These are phyloP conservation scores for Corynorhinus townsendii DNA, from an alignment of 2,113 vertebrate genomes.

Conservation along the genomic window DNA sequence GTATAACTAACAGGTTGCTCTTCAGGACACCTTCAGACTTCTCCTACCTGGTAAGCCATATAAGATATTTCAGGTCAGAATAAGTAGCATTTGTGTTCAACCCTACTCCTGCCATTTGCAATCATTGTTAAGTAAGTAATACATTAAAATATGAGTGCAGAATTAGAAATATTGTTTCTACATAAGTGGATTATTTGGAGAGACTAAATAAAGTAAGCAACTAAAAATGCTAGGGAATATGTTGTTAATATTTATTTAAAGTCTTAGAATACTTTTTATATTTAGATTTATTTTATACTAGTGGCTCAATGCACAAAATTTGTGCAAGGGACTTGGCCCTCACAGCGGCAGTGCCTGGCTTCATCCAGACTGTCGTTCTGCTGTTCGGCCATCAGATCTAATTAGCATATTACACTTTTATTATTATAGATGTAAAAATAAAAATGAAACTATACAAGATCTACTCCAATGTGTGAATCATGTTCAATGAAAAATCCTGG, in stretches of 20 bases:
- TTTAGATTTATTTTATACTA: neutral
- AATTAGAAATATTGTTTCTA: neutral
- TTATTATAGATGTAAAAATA: neutral
- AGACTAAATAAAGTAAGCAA: neutral
- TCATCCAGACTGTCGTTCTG: no score
- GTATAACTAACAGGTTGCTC: neutral
- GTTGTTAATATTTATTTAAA: neutral
- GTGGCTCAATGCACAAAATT: no score
- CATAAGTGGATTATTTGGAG: neutral
- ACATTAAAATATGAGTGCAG: neutral
- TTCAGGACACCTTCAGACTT: neutral
- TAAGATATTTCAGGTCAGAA: neutral
- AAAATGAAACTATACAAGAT: neutral
- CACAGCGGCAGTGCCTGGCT: no score
- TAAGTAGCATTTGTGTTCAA: neutral
- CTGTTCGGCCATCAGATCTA: no score
- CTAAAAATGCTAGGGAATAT: neutral
- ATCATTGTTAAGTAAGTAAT: neutral
- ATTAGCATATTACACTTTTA: no score
- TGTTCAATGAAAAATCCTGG: neutral
- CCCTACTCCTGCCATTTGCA: neutral
- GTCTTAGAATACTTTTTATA: neutral
- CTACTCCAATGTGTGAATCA: neutral
- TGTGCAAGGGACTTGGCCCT: no score
- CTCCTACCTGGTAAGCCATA: neutral